Conservation (phyloP, 2,797 vertebrate species). For the Melanitta fusca region DNA sequence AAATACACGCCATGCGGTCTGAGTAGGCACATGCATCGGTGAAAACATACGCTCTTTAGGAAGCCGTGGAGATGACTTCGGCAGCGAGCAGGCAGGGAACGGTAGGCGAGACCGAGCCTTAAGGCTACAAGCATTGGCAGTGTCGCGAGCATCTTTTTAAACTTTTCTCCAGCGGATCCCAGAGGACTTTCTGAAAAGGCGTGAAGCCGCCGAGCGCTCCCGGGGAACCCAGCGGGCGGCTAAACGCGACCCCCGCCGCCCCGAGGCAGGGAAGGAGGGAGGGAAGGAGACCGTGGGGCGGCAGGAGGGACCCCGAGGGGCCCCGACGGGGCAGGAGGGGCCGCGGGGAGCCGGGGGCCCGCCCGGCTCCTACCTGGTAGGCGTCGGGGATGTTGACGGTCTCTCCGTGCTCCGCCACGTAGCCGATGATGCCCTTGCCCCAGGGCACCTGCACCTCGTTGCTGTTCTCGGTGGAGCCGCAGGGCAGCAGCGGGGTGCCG, state of each 20-base stretch:
- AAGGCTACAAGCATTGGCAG: background rate
- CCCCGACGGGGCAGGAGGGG: background rate
- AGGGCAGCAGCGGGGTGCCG: conserved; percentile 93
- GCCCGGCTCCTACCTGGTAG: conserved; percentile 89
- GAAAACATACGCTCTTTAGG: background rate
- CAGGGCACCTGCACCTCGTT: conserved; percentile 97
- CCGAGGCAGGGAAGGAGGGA: too few relatives aligned
- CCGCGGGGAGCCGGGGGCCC: background rate
- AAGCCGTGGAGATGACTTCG: background rate
- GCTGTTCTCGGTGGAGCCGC: conserved; percentile 87
- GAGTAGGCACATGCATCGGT: background rate
- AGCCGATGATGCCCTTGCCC: conserved; percentile 98
- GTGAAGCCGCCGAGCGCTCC: background rate
- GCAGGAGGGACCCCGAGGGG: background rate
- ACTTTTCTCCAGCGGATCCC: background rate
- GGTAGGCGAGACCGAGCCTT: background rate
- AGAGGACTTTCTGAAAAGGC: background rate
- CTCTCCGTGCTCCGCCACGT: conserved; percentile 96
- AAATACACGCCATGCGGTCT: background rate
- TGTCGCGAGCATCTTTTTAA: background rate
- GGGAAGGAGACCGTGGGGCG: background rate
- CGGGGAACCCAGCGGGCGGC: background rate
- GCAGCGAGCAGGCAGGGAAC: background rate
- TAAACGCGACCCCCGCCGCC: background rate
- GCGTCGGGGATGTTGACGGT: conserved; percentile 97